These are phyloP conservation scores for Pogonophryne albipinna DNA, from an alignment of 2,797 vertebrate species.

Conservation along the genomic window DNA sequence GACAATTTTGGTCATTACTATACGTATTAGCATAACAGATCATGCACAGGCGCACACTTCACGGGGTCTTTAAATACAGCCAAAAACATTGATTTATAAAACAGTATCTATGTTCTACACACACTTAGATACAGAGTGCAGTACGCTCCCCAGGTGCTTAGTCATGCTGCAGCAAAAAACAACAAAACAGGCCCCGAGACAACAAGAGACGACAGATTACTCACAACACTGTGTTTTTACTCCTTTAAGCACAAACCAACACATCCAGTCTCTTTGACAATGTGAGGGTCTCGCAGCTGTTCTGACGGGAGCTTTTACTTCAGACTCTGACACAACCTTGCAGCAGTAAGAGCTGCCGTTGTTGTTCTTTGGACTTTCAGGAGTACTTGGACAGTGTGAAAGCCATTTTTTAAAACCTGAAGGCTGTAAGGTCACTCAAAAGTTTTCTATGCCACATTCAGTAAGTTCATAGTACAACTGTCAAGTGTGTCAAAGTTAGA, in stretches of 20 bases:
- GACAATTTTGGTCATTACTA: too few relatives aligned
- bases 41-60: too few relatives aligned
- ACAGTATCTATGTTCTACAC: not conserved
- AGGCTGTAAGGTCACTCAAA: not conserved
- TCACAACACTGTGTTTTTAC: not conserved
- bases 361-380: not conserved
- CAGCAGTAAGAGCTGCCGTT: not conserved
- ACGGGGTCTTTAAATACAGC: too few relatives aligned
- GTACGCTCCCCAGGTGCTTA: not conserved
- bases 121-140: not conserved
- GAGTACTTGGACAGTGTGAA: not conserved
- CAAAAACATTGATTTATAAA: too few relatives aligned
- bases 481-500: too few relatives aligned
- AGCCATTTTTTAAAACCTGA: not conserved
- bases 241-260: not conserved
- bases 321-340: not conserved
- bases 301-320: not conserved
- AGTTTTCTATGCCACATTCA: not conserved
- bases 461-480: not conserved
- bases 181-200: not conserved
- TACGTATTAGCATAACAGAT: too few relatives aligned
- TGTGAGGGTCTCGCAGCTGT: not conserved
- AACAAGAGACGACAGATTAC: not conserved
- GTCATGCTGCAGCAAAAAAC: constrained; percentile 8
- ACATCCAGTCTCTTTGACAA: not conserved